Percentiles rank a stretch among this genome's conserved stretches.
Conservation (phyloP, 2,888 invertebrate species). For the Hydropsyche betteni region DNA sequence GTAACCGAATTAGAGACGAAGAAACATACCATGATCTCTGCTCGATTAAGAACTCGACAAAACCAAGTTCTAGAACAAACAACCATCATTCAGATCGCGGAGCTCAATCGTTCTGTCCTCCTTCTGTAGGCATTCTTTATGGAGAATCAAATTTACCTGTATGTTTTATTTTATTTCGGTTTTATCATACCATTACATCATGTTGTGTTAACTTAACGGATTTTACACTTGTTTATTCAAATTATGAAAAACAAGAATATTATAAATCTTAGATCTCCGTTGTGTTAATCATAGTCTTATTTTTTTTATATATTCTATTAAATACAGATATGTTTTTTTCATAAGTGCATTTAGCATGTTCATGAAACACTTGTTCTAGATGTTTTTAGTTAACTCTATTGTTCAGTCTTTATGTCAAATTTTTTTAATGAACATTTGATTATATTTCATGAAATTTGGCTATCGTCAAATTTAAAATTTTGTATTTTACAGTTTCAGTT, state of each 20-base stretch:
- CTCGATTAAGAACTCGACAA: conserved; percentile 71
- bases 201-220: not conserved
- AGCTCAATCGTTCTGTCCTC: not conserved
- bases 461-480: not conserved
- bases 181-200: conserved; percentile 3
- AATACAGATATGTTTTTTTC: too few relatives aligned
- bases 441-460: too few relatives aligned
- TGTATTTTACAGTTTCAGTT: conserved; percentile 57
- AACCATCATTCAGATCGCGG: conserved; percentile 27
- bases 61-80: conserved; percentile 60
- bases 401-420: too few relatives aligned
- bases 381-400: not conserved
- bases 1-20: conserved; percentile 82
- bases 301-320: too few relatives aligned
- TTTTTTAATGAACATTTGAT: too few relatives aligned
- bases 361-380: not conserved
- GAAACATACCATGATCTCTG: conserved; percentile 96
- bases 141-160: conserved; percentile 43
- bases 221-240: too few relatives aligned
- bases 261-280: too few relatives aligned
- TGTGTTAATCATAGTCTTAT: too few relatives aligned
- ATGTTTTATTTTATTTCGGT: conserved; percentile 33
- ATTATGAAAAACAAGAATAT: too few relatives aligned
- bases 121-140: conserved; percentile 23
- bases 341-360: too few relatives aligned